These are phyloP conservation scores for Dicrostonyx torquatus DNA, from an alignment of 2,797 vertebrate genomes.

Conservation along the genomic window DNA sequence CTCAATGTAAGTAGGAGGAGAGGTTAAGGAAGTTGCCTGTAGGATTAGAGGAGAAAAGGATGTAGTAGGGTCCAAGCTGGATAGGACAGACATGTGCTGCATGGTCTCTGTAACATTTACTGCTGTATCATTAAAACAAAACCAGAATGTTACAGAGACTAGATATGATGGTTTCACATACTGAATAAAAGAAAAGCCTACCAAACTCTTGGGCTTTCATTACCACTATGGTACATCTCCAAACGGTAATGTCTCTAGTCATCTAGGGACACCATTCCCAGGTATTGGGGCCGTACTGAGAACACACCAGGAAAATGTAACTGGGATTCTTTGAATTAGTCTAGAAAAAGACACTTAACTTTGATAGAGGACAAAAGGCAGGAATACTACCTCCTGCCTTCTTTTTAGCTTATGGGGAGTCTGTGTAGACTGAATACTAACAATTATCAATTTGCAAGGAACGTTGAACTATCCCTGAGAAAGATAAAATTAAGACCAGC, in stretches of 20 bases:
- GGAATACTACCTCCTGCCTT: no score
- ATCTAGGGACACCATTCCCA: neutral
- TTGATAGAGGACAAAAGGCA: accelerated
- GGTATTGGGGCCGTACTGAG: neutral
- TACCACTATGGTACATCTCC: no score
- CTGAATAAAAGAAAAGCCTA: no score
- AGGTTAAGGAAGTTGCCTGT: neutral
- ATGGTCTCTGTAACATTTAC: neutral
- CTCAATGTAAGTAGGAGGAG: neutral
- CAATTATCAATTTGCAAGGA: neutral
- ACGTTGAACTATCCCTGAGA: neutral
- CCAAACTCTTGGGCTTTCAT: neutral
- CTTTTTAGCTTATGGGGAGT: neutral
- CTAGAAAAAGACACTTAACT: neutral
- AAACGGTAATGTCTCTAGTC: no score
- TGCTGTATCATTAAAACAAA: accelerated
- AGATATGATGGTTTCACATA: accelerated
- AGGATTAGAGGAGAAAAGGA: neutral
- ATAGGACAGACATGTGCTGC: neutral
- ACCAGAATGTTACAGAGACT: neutral
- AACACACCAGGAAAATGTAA: neutral
- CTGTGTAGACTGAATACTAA: neutral
- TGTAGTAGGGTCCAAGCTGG: neutral
- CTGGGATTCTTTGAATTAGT: neutral
- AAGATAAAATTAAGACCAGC: neutral